A percentile compares a stretch with the other conserved stretches of the same genome.
Conservation (phyloP, 1,140 invertebrate genomes). For the Macrosteles quadrilineatus region DNA sequence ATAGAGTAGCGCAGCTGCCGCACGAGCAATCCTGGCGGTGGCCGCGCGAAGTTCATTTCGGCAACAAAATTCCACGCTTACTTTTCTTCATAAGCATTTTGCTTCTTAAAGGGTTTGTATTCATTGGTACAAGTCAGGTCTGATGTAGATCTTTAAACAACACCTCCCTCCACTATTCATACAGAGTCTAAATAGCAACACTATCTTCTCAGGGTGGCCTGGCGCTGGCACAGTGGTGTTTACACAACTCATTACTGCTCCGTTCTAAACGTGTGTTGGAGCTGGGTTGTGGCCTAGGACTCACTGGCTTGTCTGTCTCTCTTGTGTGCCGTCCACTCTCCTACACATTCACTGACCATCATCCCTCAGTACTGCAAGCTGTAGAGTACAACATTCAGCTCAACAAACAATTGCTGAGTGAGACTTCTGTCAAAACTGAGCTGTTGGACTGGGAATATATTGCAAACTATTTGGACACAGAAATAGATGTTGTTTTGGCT, state of each 20-base stretch:
- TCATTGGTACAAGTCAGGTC: no score
- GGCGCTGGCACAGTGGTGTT: slow-evolving; percentile 57
- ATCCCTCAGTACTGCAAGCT: slow-evolving; percentile 51
- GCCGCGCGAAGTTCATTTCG: no score
- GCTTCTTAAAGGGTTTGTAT: no score
- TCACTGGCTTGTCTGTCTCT: slow-evolving; percentile 54
- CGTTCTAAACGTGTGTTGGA: slow-evolving; percentile 55
- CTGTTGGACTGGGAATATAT: slow-evolving; percentile 18
- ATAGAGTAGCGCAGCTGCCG: no score
- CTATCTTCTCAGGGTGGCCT: slow-evolving; percentile 52
- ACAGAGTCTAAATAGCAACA: no score
- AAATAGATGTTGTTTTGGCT: slow-evolving; percentile 28
- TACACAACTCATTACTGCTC: slow-evolving; percentile 49
- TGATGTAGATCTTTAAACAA: no score
- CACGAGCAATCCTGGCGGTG: no score
- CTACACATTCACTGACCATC: slow-evolving; percentile 58
- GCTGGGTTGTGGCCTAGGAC: slow-evolving; percentile 59
- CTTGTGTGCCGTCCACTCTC: slow-evolving; percentile 51
- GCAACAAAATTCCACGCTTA: no score
- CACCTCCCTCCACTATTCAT: no score
- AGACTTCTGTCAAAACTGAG: neutral
- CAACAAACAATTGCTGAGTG: slow-evolving; percentile 2
- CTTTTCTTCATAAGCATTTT: no score
- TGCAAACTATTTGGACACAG: neutral
- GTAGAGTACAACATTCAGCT: slow-evolving; percentile 30